Conservation (phyloP, 92 coral and sea anemone species). For the Palythoa grandis region DNA sequence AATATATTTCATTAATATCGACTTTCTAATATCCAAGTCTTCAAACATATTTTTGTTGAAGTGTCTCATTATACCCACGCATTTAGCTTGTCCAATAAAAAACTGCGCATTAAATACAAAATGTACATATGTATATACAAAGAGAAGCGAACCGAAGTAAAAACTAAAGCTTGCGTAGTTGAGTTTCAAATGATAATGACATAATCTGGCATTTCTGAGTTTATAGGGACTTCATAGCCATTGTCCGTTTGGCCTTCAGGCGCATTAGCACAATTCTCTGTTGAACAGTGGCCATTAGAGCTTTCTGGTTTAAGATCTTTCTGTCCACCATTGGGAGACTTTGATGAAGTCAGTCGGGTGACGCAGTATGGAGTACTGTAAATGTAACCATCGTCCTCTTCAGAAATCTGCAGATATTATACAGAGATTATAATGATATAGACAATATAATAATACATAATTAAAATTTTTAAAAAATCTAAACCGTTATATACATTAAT, state of each 20-base stretch:
- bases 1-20: no score
- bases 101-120: no score
- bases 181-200: background rate
- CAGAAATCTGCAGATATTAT: background rate
- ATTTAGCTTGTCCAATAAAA: no score
- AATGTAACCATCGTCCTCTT: background rate
- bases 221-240: constrained; percentile 15
- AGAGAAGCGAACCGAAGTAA: background rate
- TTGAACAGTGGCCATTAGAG: background rate
- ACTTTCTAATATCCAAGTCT: no score
- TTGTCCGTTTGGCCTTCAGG: background rate
- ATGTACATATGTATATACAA: background rate
- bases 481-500: background rate
- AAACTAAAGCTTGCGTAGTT: background rate
- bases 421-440: background rate
- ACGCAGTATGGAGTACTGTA: constrained; percentile 15
- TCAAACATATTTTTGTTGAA: no score
- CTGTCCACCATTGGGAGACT: background rate
- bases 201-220: constrained; percentile 23
- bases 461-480: background rate
- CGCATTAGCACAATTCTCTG: background rate
- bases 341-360: background rate
- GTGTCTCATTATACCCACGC: no score
- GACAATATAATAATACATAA: background rate
- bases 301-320: background rate